Percentiles rank a stretch among this genome's conserved stretches.
These are phyloP conservation scores for Boleophthalmus pectinirostris DNA, from an alignment of 2,113 vertebrate genomes.

Conservation along the genomic window DNA sequence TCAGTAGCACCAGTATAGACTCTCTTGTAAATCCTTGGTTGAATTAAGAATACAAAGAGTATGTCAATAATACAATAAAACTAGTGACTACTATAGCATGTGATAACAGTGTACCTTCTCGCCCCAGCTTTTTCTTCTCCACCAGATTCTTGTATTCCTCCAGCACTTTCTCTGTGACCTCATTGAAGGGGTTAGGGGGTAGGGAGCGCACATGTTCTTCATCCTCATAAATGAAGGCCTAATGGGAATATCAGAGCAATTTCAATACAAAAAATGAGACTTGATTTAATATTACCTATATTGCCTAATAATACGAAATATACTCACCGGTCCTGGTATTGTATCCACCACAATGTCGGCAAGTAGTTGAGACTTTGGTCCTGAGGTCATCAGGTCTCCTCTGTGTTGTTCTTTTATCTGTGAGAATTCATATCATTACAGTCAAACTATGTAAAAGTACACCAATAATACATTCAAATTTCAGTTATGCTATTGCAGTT, in stretches of 20 bases:
- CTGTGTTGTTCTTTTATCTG: conserved; percentile 88
- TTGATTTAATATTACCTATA: neutral
- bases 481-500: neutral
- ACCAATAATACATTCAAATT: neutral
- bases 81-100: neutral
- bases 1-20: neutral
- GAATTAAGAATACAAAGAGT: neutral
- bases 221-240: conserved; percentile 87
- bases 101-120: conserved; percentile 73
- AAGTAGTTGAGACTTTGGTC: conserved; percentile 91
- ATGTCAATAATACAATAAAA: neutral
- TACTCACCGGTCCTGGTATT: conserved; percentile 87
- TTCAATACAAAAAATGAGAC: neutral
- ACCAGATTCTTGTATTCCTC: conserved; percentile 87
- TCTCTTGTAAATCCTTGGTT: neutral
- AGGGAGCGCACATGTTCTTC: conserved; percentile 84
- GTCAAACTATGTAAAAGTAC: neutral
- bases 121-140: conserved; percentile 84
- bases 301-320: neutral
- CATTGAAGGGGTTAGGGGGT: conserved; percentile 92
- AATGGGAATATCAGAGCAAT: conserved; percentile 12
- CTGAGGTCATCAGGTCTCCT: conserved; percentile 90
- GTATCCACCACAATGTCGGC: conserved; percentile 93
- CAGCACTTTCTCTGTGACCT: conserved; percentile 85
- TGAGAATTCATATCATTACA: neutral